Percentiles rank a stretch among this genome's conserved stretches.
Evolutionary conservation across 2,888 invertebrate genomes (phyloP).

Genomic region (Drosophila koepferae): DNA sequence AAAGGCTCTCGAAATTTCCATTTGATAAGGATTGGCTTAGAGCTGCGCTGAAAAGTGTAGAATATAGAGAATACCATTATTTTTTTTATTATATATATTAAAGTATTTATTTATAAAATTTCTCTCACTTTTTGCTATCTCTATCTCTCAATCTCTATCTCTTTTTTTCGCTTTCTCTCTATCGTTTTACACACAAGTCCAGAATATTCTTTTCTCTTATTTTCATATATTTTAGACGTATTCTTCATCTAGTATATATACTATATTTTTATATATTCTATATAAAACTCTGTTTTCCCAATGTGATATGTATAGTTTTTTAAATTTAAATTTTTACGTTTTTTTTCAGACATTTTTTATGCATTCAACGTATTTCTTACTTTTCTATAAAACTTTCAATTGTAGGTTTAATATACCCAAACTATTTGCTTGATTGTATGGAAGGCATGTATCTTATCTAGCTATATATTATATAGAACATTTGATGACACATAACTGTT

Average conservation of each 20-base stretch:
- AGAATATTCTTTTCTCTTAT: too few relatives aligned
- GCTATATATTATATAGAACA: not conserved
- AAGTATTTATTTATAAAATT: not conserved
- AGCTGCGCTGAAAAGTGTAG: not conserved
- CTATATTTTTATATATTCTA: too few relatives aligned
- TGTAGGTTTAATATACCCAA: not conserved
- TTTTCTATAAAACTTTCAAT: not conserved
- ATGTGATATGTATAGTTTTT: too few relatives aligned
- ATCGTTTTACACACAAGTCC: too few relatives aligned
- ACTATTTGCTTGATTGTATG: not conserved
- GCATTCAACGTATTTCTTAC: too few relatives aligned
- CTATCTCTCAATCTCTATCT: not conserved
- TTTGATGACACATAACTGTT: slow-evolving; percentile 3
- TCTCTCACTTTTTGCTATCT: not conserved
- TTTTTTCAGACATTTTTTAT: too few relatives aligned
- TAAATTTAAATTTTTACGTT: too few relatives aligned
- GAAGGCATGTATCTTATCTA: not conserved
- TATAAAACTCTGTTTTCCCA: too few relatives aligned
- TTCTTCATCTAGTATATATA: too few relatives aligned
- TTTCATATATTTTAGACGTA: too few relatives aligned
- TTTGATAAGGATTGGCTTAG: not conserved
- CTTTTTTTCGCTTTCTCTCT: not conserved
- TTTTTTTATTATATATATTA: too few relatives aligned
- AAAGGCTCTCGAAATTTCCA: slow-evolving; percentile 1
- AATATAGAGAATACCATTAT: not conserved